Conservation (phyloP, 2,888 invertebrate species). For the Andrena fulva region DNA sequence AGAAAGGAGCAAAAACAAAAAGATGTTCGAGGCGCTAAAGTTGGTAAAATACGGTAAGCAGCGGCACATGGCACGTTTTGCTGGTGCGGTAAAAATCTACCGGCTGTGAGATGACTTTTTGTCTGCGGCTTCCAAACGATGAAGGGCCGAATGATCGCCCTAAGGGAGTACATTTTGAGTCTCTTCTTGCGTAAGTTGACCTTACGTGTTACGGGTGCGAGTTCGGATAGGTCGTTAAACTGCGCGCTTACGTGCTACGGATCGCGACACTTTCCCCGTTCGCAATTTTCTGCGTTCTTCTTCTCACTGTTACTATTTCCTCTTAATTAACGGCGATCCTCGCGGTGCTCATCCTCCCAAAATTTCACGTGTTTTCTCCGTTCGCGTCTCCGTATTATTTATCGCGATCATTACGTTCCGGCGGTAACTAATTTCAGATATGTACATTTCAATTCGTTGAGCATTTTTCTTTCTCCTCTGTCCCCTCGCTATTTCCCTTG, state of each 20-base stretch:
- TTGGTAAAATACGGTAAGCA: constrained; percentile 53
- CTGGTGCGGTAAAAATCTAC: constrained; percentile 59
- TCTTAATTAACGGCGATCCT: constrained; percentile 46
- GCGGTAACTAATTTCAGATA: background rate
- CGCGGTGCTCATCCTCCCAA: constrained; percentile 3
- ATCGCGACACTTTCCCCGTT: constrained; percentile 42
- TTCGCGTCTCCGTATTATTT: background rate
- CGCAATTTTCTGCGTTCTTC: constrained; percentile 37
- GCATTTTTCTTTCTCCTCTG: background rate
- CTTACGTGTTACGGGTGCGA: constrained; percentile 37
- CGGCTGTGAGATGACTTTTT: constrained; percentile 61
- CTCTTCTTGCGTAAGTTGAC: constrained; percentile 60
- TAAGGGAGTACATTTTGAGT: constrained; percentile 52
- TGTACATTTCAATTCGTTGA: background rate
- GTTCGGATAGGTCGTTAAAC: constrained; percentile 64
- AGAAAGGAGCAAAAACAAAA: constrained; percentile 2
- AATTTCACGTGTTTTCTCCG: constrained; percentile 14
- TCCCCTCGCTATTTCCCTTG: background rate
- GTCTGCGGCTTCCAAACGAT: constrained; percentile 43
- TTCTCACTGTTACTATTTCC: constrained; percentile 30
- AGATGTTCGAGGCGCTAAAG: constrained; percentile 22
- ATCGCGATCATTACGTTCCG: background rate
- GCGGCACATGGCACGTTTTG: constrained; percentile 47
- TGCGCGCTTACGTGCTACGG: constrained; percentile 28
- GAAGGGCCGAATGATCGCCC: constrained; percentile 68